Evolutionary conservation across 1,140 invertebrate genomes (phyloP), one percentile per base, ranked within the genome.

Genomic region (Brachionus koreanus): DNA sequence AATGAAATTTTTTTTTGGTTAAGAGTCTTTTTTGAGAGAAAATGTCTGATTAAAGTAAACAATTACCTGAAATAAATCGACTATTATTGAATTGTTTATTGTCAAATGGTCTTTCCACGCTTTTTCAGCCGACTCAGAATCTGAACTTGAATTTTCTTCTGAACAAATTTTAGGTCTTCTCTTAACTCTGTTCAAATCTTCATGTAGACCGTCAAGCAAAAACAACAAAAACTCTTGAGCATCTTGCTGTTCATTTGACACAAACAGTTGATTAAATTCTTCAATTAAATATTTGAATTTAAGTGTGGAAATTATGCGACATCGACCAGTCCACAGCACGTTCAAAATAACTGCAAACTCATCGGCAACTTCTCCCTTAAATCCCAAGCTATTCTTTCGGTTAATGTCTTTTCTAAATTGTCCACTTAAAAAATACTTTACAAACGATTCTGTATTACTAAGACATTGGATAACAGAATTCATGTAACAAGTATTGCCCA

Each of bases 181-280:
- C 16, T 25, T 39, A 12, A 82, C 69, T 39, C 82, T 7, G 61
- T 93, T 93, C 35, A 97, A 89, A 85, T 96, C 95, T 84, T 94
- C 93, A 86, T 97, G 94, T 83, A 97, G 90, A 90, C 93, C 94
- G 85, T 97, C 94, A 87, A 97, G 91, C 3, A 97, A 89, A 84
- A 95, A 94, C 16, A 93, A 93, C 1, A 97, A 90, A 86, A 98
- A 96, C 87, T 98, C 96, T 87, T 98, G 95, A 0, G 95, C 94
- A 87, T 98, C 96, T 87, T 98, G 96, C 86, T 98, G 96, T 82
- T 95, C 92, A 84, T 91, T 91, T 33, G 92, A 93, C 76, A 92
- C 91, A 89, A 97, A 97, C 84, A 67, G 39, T 46, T 39, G 83
- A 81, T 82, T 82, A 35, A 82, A 76, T n/a, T 83, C 67, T 9